Conservation (phyloP, 1,140 invertebrate species). For the Adelges cooleyi region DNA sequence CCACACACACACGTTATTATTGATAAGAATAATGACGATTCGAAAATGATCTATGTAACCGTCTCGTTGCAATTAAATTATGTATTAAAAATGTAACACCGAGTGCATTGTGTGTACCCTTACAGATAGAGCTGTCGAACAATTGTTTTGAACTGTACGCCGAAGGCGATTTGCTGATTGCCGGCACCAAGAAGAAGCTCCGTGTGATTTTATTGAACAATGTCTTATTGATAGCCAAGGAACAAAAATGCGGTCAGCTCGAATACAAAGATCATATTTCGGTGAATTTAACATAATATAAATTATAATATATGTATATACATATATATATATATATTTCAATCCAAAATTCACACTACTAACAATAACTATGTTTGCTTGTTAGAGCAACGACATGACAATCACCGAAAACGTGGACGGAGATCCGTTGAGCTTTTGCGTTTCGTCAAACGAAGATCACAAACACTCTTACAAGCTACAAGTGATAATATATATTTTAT, state of each 20-base stretch:
- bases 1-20: too few species aligned
- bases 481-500: background rate
- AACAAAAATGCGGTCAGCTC: background rate
- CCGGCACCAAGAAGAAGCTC: slow-evolving; percentile 15
- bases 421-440: slow-evolving; percentile 5
- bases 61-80: too few species aligned
- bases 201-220: slow-evolving; percentile 21
- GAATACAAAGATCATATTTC: slow-evolving; percentile 18
- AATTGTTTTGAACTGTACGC: slow-evolving; percentile 20
- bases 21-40: too few species aligned
- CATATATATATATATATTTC: too few species aligned
- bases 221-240: slow-evolving; percentile 8
- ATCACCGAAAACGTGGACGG: background rate
- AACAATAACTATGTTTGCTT: background rate
- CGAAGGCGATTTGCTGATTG: background rate
- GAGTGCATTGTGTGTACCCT: too few species aligned
- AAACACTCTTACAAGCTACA: slow-evolving; percentile 1
- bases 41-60: too few species aligned
- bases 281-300: too few species aligned
- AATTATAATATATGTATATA: too few species aligned
- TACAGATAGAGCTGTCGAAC: background rate
- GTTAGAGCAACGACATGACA: background rate
- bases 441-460: background rate
- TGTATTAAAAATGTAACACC: too few species aligned
- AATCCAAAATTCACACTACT: background rate